Evolutionary conservation across 2,113 vertebrate genomes (phyloP), one percentile per base, ranked within the genome.

Genomic region (Archocentrus centrarchus): DNA sequence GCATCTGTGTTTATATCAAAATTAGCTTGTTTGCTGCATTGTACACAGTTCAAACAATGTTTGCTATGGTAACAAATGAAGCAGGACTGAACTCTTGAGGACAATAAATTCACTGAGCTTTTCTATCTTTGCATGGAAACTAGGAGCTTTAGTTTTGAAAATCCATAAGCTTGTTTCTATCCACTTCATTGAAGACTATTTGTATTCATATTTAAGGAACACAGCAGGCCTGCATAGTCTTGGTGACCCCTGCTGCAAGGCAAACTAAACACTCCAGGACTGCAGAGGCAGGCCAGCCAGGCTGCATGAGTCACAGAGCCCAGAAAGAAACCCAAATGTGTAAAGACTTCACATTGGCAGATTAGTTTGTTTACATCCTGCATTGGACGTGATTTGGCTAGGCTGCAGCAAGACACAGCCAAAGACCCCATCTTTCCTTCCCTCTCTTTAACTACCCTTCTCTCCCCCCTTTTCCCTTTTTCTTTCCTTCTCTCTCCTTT

Each of bases 321-420:
- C 81, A 59, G 50, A 82, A 83, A 78, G 32, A 85, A 87, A 88
- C 81, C 87, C 63, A 91, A 92, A 91, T 88, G 92, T 90, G 90
- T 92, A 91, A 94, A 93, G 94, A 83, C 75, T 78, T 83, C 87
- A 75, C 84, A 81, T 87, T 93, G 93, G 93, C 93, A 92, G 81
- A 91, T 91, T 53, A 64, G 80, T 86, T 91, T 96, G 93, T 95
- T 95, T 93, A 95, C 92, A 93, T 94, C 92, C 93, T 94, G 91
- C 86, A 8, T 91, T 92, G 86, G 91, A 94, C 44, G 86, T 75
- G 90, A 93, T 92, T 93, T 92, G 92, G 89, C 89, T 68, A 11
- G 61, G 64, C 84, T 55, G 83, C 66, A 57, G 24, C 47, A 17
- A 81, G 77, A 81, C 80, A 63, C 84, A 80, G 91, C 93, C 93